Evolutionary conservation across 2,113 vertebrate genomes (phyloP), one percentile per base, ranked within the genome.

Genomic region (Pandion haliaetus): DNA sequence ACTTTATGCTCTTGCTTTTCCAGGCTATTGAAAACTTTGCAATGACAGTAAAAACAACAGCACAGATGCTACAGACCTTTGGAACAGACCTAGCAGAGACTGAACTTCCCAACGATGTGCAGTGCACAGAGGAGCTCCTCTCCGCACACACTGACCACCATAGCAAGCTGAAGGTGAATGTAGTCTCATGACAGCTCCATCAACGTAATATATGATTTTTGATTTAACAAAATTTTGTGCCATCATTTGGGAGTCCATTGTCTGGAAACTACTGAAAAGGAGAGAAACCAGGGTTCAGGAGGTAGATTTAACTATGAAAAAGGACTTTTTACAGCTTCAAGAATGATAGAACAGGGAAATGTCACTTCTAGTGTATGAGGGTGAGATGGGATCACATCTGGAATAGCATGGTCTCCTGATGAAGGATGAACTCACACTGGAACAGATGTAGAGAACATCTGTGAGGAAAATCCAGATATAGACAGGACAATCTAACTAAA

Each of bases 21-120:
- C 69, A 99, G 99, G 99, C 99, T 65, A 99, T 99, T 49, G 99
- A 99, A 97, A 99, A 99, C 95, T 99, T 99, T 97, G 99, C 99
- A 40, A 97, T 99, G 98, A 99, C 99, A 5, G 99, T 99, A 90
- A 99, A 99, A 98, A 99, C 97, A 85, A 99, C 98, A 84, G 99
- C 99, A 15, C 99, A 99, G 98, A 98, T 99, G 98, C 97, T 99
- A 29, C 99, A 99, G 98, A 98, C 86, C 73, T 99, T 99, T 92
- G 99, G 99, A 61, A 98, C 98, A 10, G 98, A 98, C 74, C 97
- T 99, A 88, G 98, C 99, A 20, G 98, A 98, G 93, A 99, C 99
- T 2, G 99, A 99, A 88, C 98, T 99, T 76, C 99, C 99, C 87
- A 99, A 99, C 6, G 98, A 99, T 3, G 98, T 99, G 67, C 98